Conservation (phyloP, 2,888 invertebrate genomes). For the Tillus elongatus region DNA sequence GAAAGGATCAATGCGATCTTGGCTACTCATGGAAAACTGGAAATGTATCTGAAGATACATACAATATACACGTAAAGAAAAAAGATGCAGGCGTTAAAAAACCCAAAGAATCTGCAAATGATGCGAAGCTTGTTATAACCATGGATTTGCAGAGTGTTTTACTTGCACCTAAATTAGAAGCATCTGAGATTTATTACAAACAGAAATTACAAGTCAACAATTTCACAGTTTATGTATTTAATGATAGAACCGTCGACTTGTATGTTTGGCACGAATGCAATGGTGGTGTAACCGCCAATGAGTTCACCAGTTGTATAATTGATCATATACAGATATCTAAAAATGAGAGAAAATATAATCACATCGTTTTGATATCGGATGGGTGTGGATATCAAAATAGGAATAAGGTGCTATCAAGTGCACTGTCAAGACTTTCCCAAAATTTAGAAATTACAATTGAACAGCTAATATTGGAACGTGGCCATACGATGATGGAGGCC, state of each 20-base stretch:
- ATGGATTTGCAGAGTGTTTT: constrained; percentile 3
- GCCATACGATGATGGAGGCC: constrained; percentile 4
- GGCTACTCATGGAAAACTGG: constrained; percentile 2
- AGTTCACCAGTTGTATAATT: constrained; percentile 1
- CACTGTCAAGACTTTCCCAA: constrained; percentile 1
- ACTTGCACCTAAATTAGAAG: constrained; percentile 2
- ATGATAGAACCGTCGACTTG: constrained; percentile 2
- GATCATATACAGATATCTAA: not conserved
- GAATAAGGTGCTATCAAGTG: constrained; percentile 2
- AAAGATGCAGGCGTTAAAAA: not conserved
- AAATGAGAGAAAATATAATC: constrained; percentile 1
- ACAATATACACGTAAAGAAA: not conserved
- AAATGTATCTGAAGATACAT: not conserved
- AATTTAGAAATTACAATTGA: constrained; percentile 1
- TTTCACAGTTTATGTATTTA: constrained; percentile 2
- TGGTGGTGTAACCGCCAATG: not conserved
- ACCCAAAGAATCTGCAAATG: not conserved
- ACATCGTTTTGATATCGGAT: constrained; percentile 3
- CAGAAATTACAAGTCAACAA: not conserved
- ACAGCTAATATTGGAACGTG: constrained; percentile 3
- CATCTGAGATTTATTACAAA: constrained; percentile 2
- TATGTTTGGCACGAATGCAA: constrained; percentile 3
- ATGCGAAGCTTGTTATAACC: not conserved
- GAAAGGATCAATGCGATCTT: too few relatives aligned
- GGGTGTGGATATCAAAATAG: constrained; percentile 2